A percentile compares a stretch with the other conserved stretches of the same genome.
Conservation (phyloP, 2,113 vertebrate genomes). For the Abramis brama region DNA sequence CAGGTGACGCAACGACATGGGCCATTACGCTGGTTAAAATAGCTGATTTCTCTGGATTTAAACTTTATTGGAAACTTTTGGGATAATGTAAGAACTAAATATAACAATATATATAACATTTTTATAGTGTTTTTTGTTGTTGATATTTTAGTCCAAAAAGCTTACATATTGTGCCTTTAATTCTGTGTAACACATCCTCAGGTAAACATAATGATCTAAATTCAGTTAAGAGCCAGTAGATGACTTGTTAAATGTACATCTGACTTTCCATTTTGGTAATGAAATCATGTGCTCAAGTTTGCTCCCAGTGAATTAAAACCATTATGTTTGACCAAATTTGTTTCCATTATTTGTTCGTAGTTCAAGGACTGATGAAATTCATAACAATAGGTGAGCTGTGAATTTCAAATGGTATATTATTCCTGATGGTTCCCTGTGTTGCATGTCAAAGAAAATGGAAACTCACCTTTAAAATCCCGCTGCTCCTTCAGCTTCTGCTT, state of each 20-base stretch:
- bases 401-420: neutral
- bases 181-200: neutral
- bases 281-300: neutral
- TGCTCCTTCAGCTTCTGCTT: neutral
- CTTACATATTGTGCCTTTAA: neutral
- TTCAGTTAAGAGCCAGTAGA: neutral
- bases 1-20: too few species aligned
- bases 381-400: neutral
- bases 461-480: constrained; percentile 43
- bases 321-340: neutral
- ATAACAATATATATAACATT: too few species aligned
- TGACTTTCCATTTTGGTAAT: neutral
- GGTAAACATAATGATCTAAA: neutral
- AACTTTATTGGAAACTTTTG: too few species aligned
- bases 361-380: constrained; percentile 8
- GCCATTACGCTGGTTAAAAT: too few species aligned
- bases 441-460: neutral
- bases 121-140: too few species aligned
- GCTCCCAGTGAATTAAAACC: neutral
- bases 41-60: too few species aligned
- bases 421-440: neutral
- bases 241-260: neutral
- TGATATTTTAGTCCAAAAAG: too few species aligned
- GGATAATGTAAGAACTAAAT: too few species aligned
- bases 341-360: neutral